These are phyloP conservation scores for Sturnus vulgaris DNA, from an alignment of 2,113 vertebrate genomes.

Conservation along the genomic window DNA sequence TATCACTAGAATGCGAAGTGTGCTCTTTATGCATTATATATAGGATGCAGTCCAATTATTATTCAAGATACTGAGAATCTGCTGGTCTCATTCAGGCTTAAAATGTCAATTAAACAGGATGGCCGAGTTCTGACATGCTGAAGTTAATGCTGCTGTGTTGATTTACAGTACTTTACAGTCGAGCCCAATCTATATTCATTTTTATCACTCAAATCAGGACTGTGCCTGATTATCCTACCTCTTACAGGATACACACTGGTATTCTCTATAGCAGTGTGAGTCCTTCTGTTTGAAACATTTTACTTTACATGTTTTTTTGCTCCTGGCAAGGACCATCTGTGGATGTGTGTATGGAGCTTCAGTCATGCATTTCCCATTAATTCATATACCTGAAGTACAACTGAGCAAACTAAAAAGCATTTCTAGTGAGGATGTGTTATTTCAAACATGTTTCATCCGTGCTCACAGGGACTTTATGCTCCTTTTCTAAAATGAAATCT, in stretches of 20 bases:
- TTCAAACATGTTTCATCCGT: neutral
- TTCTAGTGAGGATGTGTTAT: neutral
- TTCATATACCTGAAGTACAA: neutral
- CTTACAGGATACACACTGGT: neutral
- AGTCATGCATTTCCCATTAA: neutral
- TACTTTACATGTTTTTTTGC: neutral
- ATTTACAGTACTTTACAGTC: neutral
- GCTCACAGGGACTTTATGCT: neutral
- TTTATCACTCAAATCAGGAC: neutral
- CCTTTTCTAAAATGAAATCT: neutral
- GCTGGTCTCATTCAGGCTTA: neutral
- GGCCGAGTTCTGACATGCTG: neutral
- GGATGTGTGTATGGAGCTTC: neutral
- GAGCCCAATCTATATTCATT: neutral
- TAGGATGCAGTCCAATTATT: neutral
- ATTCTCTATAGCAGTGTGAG: neutral
- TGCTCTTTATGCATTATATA: neutral
- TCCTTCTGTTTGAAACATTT: neutral
- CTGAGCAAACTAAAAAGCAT: neutral
- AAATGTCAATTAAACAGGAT: constrained; percentile 32
- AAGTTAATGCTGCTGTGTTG: neutral
- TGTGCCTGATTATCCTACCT: neutral
- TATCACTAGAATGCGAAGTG: neutral
- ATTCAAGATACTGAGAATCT: constrained; percentile 14
- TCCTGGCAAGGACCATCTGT: neutral